Percentiles rank a stretch among this genome's conserved stretches.
These are phyloP conservation scores for Neoitamus cyanurus DNA, from an alignment of 2,888 invertebrate species.

Conservation along the genomic window DNA sequence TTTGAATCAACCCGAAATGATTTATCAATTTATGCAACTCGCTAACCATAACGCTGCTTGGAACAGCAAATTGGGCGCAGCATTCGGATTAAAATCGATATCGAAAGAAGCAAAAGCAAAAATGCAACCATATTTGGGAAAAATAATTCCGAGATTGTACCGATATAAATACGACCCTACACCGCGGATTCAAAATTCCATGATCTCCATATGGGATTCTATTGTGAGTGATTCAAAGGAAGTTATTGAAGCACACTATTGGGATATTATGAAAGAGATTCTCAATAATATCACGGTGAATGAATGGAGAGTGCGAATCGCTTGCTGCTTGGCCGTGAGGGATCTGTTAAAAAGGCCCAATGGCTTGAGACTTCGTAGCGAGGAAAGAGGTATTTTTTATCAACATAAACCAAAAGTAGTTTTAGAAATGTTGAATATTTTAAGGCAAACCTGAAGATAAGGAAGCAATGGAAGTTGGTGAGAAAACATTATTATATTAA, in stretches of 20 bases:
- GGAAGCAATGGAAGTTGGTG: constrained; percentile 57
- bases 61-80: constrained; percentile 92
- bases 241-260: constrained; percentile 71
- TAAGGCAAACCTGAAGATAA: constrained; percentile 41
- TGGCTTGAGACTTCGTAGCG: constrained; percentile 62
- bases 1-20: constrained; percentile 92
- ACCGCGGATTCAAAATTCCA: constrained; percentile 89
- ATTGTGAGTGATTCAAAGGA: constrained; percentile 87
- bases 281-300: constrained; percentile 82
- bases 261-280: constrained; percentile 76
- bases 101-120: constrained; percentile 86
- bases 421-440: too few species aligned
- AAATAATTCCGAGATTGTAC: constrained; percentile 88
- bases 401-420: too few species aligned
- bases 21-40: constrained; percentile 95
- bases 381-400: constrained; percentile 58
- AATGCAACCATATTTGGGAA: constrained; percentile 82
- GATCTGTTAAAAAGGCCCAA: constrained; percentile 80
- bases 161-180: constrained; percentile 90
- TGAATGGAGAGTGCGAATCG: constrained; percentile 91
- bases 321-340: constrained; percentile 87
- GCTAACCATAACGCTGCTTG: constrained; percentile 95
- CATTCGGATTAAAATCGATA: constrained; percentile 90
- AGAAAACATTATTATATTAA: constrained; percentile 4
- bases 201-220: constrained; percentile 94